These are phyloP conservation scores for Conistra vaccinii DNA, from an alignment of 2,888 invertebrate species.

Conservation along the genomic window DNA sequence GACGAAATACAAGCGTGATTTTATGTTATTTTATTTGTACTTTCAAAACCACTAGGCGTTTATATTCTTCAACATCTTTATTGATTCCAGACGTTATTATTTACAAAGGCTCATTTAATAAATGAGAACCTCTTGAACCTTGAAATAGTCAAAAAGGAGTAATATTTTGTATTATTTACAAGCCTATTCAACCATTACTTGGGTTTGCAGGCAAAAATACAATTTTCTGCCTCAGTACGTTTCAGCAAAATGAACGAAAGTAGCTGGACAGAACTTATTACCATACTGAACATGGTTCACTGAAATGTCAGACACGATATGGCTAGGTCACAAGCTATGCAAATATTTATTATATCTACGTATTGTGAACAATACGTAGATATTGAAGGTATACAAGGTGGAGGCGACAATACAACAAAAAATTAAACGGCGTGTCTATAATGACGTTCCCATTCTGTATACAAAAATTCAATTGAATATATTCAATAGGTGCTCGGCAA, in stretches of 20 bases:
- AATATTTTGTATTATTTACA: conserved; percentile 38
- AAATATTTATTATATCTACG: no score
- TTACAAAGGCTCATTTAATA: conserved; percentile 12
- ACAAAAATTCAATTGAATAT: no score
- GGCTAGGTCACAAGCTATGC: conserved; percentile 28
- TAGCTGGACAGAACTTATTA: conserved; percentile 51
- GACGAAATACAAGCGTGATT: not conserved
- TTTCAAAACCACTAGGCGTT: not conserved
- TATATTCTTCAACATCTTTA: not conserved
- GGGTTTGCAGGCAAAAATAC: conserved; percentile 44
- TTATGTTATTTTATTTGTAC: no score
- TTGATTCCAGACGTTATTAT: conserved; percentile 7
- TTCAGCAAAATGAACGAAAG: conserved; percentile 52
- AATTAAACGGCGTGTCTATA: no score
- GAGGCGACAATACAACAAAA: no score
- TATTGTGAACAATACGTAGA: no score
- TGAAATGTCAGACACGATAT: conserved; percentile 57
- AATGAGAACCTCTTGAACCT: conserved; percentile 7
- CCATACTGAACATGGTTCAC: conserved; percentile 42
- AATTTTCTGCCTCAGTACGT: conserved; percentile 58
- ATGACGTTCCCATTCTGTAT: no score
- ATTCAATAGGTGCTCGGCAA: no score
- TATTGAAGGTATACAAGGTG: no score
- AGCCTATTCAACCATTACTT: conserved; percentile 32
- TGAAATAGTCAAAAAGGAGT: conserved; percentile 18